Evolutionary conservation across 2,888 invertebrate species (phyloP), one percentile per base, ranked within the genome.

Genomic region (Erebia palarica): DNA sequence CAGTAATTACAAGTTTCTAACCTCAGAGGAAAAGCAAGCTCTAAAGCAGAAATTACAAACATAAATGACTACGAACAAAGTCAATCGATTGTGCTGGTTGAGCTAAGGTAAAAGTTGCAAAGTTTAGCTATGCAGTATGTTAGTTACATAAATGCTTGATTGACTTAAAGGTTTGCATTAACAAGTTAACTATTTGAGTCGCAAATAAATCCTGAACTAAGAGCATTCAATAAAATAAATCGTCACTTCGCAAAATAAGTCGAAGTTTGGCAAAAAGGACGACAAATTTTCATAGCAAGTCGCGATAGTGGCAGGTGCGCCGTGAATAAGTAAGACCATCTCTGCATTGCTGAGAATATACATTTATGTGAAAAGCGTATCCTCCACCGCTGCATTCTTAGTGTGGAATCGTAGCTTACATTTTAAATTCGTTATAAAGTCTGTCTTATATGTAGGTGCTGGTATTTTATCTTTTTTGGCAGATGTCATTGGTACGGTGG

Each of bases 211-310:
- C 27, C 27, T 27, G 27, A 2, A 21, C 59, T 51, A 60, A 58
- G 42, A 65, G 63, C 27, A 72, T 66, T 65, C 63, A 71, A 21
- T 27, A 58, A 73, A 80, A 79, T 80, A 80, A 84, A 83, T 82
- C 79, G 79, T 81, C 77, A 78, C 81, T 79, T 83, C 80, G 81
- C 79, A 83, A 84, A 86, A 87, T 86, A 86, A 84, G 84, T 86
- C 84, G 81, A 86, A 87, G 87, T 89, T 89, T 86, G 86, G 85
- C 84, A 84, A 85, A 36, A 85, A 81, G 82, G 84, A 85, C 86
- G 86, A 88, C 87, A 88, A 86, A 89, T 90, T 89, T 86, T 88
- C 88, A 86, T 88, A 85, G 87, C 86, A 85, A 80, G 81, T 79
- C 77, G 77, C 79, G 79, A 77, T 77, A 78, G 79, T 80, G 82